These are phyloP conservation scores for Ennomos erosarius DNA, from an alignment of 2,888 invertebrate species.

Conservation along the genomic window DNA sequence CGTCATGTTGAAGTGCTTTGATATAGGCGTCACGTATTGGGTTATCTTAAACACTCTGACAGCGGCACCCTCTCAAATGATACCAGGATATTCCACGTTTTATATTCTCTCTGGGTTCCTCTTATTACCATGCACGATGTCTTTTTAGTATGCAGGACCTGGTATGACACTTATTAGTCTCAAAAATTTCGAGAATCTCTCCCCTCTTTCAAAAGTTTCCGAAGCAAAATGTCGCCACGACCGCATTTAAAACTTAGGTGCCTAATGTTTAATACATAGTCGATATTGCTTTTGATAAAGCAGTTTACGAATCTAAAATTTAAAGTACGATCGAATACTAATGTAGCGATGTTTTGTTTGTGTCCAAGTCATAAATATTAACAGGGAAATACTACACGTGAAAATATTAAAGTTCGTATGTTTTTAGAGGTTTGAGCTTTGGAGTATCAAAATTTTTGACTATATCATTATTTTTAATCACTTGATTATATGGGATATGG, in stretches of 20 bases:
- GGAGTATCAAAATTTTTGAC: slow-evolving; percentile 12
- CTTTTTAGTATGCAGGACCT: slow-evolving; percentile 79
- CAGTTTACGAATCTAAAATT: slow-evolving; percentile 83
- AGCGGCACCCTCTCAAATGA: slow-evolving; percentile 65
- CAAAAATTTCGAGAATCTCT: slow-evolving; percentile 76
- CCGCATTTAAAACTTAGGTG: slow-evolving; percentile 76
- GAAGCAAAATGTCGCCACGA: slow-evolving; percentile 67
- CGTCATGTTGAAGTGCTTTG: slow-evolving; percentile 57
- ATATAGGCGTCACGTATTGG: slow-evolving; percentile 65
- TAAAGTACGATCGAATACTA: slow-evolving; percentile 81
- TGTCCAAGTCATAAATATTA: slow-evolving; percentile 76
- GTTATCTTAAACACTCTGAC: slow-evolving; percentile 67
- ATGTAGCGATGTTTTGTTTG: slow-evolving; percentile 76
- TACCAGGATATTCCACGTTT: slow-evolving; percentile 68
- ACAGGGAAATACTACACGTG: slow-evolving; percentile 63
- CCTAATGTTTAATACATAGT: slow-evolving; percentile 82
- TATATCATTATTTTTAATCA: too few species aligned
- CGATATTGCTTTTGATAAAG: slow-evolving; percentile 84
- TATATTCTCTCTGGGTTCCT: slow-evolving; percentile 74
- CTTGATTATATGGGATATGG: too few species aligned
- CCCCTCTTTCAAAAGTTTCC: slow-evolving; percentile 64
- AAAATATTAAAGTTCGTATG: slow-evolving; percentile 54
- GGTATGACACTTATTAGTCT: slow-evolving; percentile 81
- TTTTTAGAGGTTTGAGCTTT: slow-evolving; percentile 37
- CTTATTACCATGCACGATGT: slow-evolving; percentile 77